Evolutionary conservation across 1,140 invertebrate genomes (phyloP), one percentile per base, ranked within the genome.

Genomic region (Vollenhovia emeryi): DNA sequence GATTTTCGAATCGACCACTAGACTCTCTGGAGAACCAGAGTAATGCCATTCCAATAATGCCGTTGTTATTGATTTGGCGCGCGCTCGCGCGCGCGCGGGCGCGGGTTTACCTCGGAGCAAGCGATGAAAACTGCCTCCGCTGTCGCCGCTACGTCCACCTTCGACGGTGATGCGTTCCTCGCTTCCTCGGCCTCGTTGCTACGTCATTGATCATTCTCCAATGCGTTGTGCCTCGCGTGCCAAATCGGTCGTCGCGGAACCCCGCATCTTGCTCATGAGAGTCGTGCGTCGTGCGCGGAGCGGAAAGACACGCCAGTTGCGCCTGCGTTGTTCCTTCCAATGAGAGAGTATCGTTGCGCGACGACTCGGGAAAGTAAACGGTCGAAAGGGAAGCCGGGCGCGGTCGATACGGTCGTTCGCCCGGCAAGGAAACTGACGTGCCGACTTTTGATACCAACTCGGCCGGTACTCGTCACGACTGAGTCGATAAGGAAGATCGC

Each of bases 41-140:
- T 8, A 33, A 76, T 15, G 3, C 18, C 60, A 3, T 66, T 62
- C 21, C 9, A 57, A 57, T 1, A 57, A 24, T 3, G 21, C 57
- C 15, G 57, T 33, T 36, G 40, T 66, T 79, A 79, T 79, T 79
- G 62, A 79, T 79, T 45, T 36, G 36, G 52, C 50, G n/a, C n/a
- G 55, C 60, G 59, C 27, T 24, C 73, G 9, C 52, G 15, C 30
- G 21, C 18, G 24, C 15, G 36, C 15, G 27, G 33, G 24, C 43
- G 15, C 48, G 21, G 18, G 1, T 27, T 27, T 78, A 79, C 76
- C 76, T 79, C 5, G 13, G 6, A 66, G 50, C 43, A 13, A 6
- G 43, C 13, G 30, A 69, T 52, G 7, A 40, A n/a, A 79, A 13
- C 15, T 45, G 13, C 13, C 24, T 66, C 36, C 21, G 36, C 57